Conservation (phyloP, 2,888 invertebrate genomes). For the Rhaphigaster nebulosa region DNA sequence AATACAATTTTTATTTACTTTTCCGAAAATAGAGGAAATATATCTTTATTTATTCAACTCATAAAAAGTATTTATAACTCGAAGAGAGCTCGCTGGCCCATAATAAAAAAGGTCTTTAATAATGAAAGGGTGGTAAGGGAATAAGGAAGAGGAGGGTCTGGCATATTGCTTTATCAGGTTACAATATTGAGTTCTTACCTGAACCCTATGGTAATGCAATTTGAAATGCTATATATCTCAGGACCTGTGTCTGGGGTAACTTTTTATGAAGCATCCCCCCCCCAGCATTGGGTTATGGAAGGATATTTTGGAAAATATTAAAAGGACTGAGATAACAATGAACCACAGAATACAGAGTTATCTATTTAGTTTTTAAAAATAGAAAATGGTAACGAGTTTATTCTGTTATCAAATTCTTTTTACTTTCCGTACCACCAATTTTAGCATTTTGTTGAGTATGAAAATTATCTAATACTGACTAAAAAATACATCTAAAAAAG, state of each 20-base stretch:
- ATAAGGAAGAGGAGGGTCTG: neutral
- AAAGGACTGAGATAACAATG: neutral
- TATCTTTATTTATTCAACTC: neutral
- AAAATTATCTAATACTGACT: too few relatives aligned
- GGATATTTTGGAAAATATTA: neutral
- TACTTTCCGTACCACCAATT: too few relatives aligned
- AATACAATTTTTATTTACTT: neutral
- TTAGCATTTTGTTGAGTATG: too few relatives aligned
- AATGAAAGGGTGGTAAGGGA: neutral
- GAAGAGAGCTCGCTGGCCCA: neutral
- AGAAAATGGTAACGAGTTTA: too few relatives aligned
- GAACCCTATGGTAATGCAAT: neutral
- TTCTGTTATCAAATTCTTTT: too few relatives aligned
- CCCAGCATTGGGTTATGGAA: neutral
- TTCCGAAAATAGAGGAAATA: neutral
- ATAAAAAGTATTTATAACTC: neutral
- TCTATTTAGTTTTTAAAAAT: neutral
- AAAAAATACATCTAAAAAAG: too few relatives aligned
- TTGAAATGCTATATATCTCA: neutral
- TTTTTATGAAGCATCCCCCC: neutral
- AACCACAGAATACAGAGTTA: neutral
- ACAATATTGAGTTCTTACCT: constrained; percentile 34
- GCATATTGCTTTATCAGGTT: constrained; percentile 31
- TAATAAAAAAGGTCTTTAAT: neutral
- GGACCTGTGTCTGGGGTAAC: neutral